Percentiles rank a stretch among this genome's conserved stretches.
phyloP scores from a whole-genome alignment of 2,797 vertebrate species.

The Schizopygopsis pylzovi region DNA sequence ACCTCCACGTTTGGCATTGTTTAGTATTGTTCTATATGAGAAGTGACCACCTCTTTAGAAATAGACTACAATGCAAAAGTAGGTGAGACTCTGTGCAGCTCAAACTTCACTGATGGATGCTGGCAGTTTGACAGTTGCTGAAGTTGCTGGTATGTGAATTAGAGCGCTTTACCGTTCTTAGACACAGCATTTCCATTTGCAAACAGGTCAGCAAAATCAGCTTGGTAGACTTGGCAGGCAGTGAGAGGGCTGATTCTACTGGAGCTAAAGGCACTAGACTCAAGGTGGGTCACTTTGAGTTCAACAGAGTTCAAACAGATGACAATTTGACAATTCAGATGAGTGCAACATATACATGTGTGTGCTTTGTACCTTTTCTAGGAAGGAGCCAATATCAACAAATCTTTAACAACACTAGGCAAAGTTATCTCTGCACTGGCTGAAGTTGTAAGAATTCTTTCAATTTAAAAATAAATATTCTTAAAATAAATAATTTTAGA shows the following conservation, averaged over 20 bases:
- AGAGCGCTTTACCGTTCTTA: slow-evolving; percentile 35
- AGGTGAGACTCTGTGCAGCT: slow-evolving; percentile 6
- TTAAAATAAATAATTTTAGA: no score
- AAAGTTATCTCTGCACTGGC: slow-evolving; percentile 98
- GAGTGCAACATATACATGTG: neutral
- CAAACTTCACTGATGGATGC: slow-evolving; percentile 17
- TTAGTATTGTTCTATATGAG: neutral
- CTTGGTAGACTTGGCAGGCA: slow-evolving; percentile 95
- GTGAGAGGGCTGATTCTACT: slow-evolving; percentile 95
- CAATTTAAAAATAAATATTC: neutral
- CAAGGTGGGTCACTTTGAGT: slow-evolving; percentile 83
- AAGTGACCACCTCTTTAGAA: neutral
- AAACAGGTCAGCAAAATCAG: slow-evolving; percentile 97
- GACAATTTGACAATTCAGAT: neutral
- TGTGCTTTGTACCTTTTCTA: slow-evolving; percentile 48
- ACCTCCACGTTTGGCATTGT: neutral
- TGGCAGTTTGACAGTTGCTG: slow-evolving; percentile 7
- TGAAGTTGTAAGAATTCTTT: slow-evolving; percentile 84
- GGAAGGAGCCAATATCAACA: slow-evolving; percentile 99
- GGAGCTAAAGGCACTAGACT: slow-evolving; percentile 97
- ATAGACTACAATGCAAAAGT: neutral
- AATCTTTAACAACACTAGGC: slow-evolving; percentile 95
- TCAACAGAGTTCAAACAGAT: neutral
- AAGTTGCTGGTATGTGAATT: slow-evolving; percentile 27
- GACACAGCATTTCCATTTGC: slow-evolving; percentile 19